These are phyloP conservation scores for Rhinatrema bivittatum DNA, from an alignment of 2,797 vertebrate genomes.

Conservation along the genomic window DNA sequence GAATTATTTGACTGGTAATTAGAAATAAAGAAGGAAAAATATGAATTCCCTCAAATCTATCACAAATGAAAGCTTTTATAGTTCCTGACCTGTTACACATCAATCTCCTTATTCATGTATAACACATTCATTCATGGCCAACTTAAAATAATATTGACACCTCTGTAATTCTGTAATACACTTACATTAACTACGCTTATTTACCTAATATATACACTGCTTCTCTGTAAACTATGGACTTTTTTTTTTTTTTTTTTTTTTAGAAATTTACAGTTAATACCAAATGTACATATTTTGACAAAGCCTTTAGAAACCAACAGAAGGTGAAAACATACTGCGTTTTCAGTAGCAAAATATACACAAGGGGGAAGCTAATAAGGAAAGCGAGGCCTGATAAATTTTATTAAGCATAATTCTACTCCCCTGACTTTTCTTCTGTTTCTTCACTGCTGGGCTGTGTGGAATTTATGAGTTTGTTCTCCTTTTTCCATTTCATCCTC, in stretches of 20 bases:
- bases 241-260: no score
- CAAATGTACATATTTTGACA: slow-evolving; percentile 38
- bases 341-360: slow-evolving; percentile 29
- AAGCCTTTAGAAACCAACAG: slow-evolving; percentile 39
- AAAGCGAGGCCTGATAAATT: slow-evolving; percentile 40
- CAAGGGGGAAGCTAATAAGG: slow-evolving; percentile 19
- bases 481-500: slow-evolving; percentile 76
- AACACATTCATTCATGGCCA: not conserved
- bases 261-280: slow-evolving; percentile 37
- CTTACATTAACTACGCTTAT: not conserved
- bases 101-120: no score
- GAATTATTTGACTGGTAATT: no score
- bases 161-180: slow-evolving; percentile 1
- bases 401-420: slow-evolving; percentile 46
- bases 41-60: no score
- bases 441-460: slow-evolving; percentile 63
- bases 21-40: no score
- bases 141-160: slow-evolving; percentile 8
- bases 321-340: slow-evolving; percentile 25
- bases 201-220: slow-evolving; percentile 4
- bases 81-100: no score
- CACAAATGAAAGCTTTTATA: no score
- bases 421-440: slow-evolving; percentile 63
- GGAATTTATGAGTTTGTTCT: slow-evolving; percentile 71
- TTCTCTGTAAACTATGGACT: slow-evolving; percentile 10